Evolutionary conservation across 2,113 vertebrate genomes (phyloP).

Genomic region (Lanius ludovicianus): DNA sequence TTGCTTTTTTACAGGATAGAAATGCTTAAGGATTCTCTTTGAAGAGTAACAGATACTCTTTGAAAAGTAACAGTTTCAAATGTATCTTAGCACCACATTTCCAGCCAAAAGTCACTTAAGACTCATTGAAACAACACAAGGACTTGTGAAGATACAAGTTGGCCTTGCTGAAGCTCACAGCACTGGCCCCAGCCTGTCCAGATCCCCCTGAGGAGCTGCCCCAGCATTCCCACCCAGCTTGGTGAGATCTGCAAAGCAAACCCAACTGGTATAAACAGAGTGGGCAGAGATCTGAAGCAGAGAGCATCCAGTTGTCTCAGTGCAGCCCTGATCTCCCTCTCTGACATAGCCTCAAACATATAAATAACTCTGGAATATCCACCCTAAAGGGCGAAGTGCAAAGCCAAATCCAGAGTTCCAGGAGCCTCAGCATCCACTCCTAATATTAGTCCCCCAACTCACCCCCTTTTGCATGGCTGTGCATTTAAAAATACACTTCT

Average conservation of each 20-base stretch:
- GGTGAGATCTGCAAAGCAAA: background rate
- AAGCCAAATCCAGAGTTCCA: conserved; percentile 1
- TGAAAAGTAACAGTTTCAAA: background rate
- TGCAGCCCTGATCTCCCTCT: background rate
- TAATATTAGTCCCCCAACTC: conserved; percentile 22
- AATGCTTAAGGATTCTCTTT: background rate
- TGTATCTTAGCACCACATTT: background rate
- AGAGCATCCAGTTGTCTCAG: background rate
- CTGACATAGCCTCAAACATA: conserved; percentile 3
- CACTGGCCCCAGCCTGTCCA: background rate
- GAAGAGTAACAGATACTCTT: background rate
- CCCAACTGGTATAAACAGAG: background rate
- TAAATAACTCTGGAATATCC: conserved; percentile 39
- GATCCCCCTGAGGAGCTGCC: background rate
- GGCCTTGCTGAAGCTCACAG: background rate
- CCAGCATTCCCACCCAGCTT: background rate
- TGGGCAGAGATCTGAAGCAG: background rate
- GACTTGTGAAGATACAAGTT: fast-evolving
- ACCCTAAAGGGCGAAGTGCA: conserved; percentile 56
- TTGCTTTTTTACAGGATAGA: background rate
- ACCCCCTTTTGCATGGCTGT: background rate
- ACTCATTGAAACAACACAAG: background rate
- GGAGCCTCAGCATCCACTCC: background rate
- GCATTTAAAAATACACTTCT: conserved; percentile 35
- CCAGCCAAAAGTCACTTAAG: background rate